Base-by-base conservation (phyloP, 2,888 invertebrate species). In the Ennomos fuscantarius region DNA sequence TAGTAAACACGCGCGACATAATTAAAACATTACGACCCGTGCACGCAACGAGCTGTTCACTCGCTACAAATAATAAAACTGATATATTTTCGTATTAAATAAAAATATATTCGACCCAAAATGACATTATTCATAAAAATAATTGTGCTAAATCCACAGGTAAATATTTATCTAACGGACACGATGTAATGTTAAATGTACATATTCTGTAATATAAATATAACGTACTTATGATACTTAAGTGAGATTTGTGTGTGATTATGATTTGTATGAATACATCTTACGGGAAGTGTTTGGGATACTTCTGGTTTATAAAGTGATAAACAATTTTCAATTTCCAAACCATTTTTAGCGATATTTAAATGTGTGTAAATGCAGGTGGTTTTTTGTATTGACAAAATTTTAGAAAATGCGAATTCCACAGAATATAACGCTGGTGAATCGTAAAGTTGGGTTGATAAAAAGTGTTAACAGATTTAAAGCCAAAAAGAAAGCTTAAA, bases 161-260 rank as follows among this genome's bases (percentile, higher is more conserved):
- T 78, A 74, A 72, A 56, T 68, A 60, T 54, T 66, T 74, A 71
- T 72, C 67, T 75, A 75, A 72, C 69, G 78, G 76, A 79, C 68
- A 74, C 76, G 76, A 70, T 53, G 66, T 74, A 69, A 65, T 59
- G 49, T 57, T 65, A 63, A 73, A 51, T 90, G 87, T 90, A 87
- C 79, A 89, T 89, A 89, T 71, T 80, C 68, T 89, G 88, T 89
- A 89, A 80, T 65, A 78, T 84, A 86, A 24, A 81, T 80, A 78
- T 65, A 72, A 62, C 64, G 50, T 66, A 69, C 62, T 64, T 75
- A 78, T 73, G 69, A 75, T 70, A 69, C 61, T 65, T 74, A 81
- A 72, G 73, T 78, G 78, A 82, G 75, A 78, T 80, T 81, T 84
- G 82, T 48, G 68, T 81, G 83, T 80, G 76, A 78, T 72, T 66